Conservation (phyloP, 2,888 invertebrate species). For the Drosophila tripunctata region DNA sequence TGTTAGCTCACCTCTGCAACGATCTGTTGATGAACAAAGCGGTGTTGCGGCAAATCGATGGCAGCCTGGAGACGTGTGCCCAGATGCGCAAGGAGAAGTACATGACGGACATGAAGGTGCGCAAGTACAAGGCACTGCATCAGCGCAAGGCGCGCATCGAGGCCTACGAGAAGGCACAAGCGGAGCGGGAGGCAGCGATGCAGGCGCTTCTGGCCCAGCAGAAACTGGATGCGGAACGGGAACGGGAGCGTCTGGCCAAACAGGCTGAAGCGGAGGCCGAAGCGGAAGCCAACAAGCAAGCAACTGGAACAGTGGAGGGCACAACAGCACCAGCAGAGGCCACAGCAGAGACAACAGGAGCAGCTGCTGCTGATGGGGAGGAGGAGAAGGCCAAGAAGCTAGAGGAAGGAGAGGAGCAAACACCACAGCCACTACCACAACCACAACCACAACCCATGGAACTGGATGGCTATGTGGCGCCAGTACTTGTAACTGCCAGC, state of each 20-base stretch:
- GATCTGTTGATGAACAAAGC: conserved; percentile 97
- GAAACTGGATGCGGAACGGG: conserved; percentile 84
- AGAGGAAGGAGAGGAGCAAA: conserved; percentile 17
- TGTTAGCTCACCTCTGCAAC: conserved; percentile 96
- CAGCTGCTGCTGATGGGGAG: not conserved
- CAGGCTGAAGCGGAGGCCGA: conserved; percentile 70
- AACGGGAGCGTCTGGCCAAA: conserved; percentile 61
- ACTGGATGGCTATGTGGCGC: conserved; percentile 63
- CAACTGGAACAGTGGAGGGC: conserved; percentile 24
- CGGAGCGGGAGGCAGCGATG: conserved; percentile 83
- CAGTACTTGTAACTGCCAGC: not conserved
- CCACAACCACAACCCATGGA: conserved; percentile 76
- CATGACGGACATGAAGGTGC: conserved; percentile 95
- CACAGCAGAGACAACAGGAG: not conserved
- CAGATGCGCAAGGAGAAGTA: conserved; percentile 96
- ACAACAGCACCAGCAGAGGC: conserved; percentile 1
- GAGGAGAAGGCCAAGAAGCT: conserved; percentile 28
- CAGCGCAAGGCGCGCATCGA: conserved; percentile 91
- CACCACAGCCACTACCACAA: conserved; percentile 53
- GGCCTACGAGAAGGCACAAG: conserved; percentile 87
- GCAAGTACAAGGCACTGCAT: conserved; percentile 91
- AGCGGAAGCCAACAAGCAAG: conserved; percentile 50
- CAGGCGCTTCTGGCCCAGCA: conserved; percentile 80
- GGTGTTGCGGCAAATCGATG: conserved; percentile 95
- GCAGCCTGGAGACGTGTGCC: conserved; percentile 92